Evolutionary conservation across 1,140 invertebrate species (phyloP).

Genomic region (Myzus persicae): DNA sequence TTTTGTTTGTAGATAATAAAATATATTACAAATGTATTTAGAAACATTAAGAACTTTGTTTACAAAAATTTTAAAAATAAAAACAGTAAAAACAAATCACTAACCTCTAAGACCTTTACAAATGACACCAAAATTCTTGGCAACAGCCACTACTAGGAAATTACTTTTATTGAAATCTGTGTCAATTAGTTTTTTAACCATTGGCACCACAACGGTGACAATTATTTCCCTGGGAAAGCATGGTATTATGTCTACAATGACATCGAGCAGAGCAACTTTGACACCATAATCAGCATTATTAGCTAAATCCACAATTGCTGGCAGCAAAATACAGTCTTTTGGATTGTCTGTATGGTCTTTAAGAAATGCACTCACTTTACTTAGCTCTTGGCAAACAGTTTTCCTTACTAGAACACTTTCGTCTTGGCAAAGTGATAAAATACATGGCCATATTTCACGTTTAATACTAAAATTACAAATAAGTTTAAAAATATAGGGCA

Average conservation of each 20-base stretch:
- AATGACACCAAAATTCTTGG: constrained; percentile 48
- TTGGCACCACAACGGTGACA: not conserved
- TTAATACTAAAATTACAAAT: constrained; percentile 35
- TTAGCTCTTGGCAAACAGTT: constrained; percentile 51
- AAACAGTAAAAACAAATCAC: not conserved
- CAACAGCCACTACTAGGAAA: not conserved
- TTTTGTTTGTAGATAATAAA: not conserved
- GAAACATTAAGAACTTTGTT: not conserved
- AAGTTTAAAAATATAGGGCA: not conserved
- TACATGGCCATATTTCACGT: constrained; percentile 58
- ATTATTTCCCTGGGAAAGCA: constrained; percentile 47
- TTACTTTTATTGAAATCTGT: constrained; percentile 3
- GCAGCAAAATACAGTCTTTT: constrained; percentile 46
- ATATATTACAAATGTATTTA: not conserved
- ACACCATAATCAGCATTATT: constrained; percentile 53
- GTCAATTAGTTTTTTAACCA: constrained; percentile 52
- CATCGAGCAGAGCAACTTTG: constrained; percentile 45
- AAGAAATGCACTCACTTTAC: constrained; percentile 47
- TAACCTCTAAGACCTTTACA: constrained; percentile 38
- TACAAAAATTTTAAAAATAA: not conserved
- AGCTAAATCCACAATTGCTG: constrained; percentile 51
- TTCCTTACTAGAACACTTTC: constrained; percentile 52
- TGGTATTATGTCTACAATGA: constrained; percentile 46
- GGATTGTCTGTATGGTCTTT: constrained; percentile 21
- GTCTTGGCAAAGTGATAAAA: constrained; percentile 51